Evolutionary conservation across 2,113 vertebrate species (phyloP).

Genomic region (Sinocyclocheilus anophthalmus): DNA sequence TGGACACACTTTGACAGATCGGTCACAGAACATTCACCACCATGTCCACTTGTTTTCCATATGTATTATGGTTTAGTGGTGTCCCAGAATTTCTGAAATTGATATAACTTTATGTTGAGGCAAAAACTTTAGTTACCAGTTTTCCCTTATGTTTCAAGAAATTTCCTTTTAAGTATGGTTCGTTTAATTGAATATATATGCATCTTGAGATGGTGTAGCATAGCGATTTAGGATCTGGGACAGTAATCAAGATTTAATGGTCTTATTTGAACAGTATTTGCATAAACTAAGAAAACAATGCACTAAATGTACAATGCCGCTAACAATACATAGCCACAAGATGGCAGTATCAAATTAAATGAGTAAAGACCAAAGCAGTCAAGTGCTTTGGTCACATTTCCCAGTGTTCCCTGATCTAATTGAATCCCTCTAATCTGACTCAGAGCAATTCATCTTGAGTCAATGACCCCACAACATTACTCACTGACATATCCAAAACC

Average conservation of each 20-base stretch:
- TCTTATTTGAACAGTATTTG: background rate
- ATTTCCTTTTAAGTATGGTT: background rate
- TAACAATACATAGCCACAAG: constrained; percentile 16
- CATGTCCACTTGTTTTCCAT: constrained; percentile 24
- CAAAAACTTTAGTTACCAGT: background rate
- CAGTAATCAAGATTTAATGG: too few species aligned
- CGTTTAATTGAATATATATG: background rate
- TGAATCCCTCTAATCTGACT: background rate
- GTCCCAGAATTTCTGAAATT: background rate
- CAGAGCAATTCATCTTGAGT: background rate
- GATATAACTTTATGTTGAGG: background rate
- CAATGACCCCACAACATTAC: background rate
- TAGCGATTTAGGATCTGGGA: background rate
- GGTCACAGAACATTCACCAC: background rate
- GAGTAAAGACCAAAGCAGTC: background rate
- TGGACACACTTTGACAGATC: constrained; percentile 4
- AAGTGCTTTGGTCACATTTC: background rate
- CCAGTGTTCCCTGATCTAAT: background rate
- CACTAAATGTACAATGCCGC: background rate
- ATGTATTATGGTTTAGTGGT: constrained; percentile 12
- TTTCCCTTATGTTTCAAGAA: background rate
- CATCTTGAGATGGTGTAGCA: background rate
- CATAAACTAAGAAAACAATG: background rate
- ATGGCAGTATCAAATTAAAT: constrained; percentile 17
- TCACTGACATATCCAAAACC: constrained; percentile 6